These are phyloP conservation scores for Oceanites oceanicus DNA, from an alignment of 2,113 vertebrate species.

Conservation along the genomic window DNA sequence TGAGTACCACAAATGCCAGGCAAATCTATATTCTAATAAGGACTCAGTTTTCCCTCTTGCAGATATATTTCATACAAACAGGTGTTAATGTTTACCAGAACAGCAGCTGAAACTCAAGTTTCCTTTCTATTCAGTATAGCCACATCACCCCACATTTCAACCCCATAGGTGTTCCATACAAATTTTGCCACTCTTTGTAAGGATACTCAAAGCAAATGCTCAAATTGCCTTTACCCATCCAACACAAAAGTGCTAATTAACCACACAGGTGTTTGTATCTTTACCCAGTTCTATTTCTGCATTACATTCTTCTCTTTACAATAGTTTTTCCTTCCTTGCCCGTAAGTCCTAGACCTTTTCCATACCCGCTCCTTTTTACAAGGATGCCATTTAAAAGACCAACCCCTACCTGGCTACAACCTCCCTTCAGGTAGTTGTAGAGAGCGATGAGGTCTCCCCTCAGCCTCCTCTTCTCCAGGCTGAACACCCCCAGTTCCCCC, in stretches of 20 bases:
- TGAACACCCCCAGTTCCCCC: no score
- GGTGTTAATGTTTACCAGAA: neutral
- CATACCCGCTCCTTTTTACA: rapidly evolving
- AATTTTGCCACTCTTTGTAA: neutral
- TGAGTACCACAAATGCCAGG: neutral
- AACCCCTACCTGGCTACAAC: no score
- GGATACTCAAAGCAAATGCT: neutral
- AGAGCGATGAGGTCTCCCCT: no score
- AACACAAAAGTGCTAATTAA: neutral
- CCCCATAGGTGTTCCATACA: neutral
- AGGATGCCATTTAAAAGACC: neutral
- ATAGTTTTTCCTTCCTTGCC: neutral
- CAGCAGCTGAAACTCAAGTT: neutral
- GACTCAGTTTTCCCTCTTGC: neutral
- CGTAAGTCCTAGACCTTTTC: neutral
- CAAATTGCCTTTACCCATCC: neutral
- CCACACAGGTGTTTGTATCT: neutral
- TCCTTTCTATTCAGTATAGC: neutral
- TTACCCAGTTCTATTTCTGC: neutral
- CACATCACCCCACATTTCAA: neutral
- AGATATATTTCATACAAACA: neutral
- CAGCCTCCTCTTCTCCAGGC: no score
- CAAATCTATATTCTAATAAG: neutral
- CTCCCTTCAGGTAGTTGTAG: no score
- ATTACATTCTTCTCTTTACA: neutral